Conservation (phyloP, 2,888 invertebrate species). For the Lamellibrachia columna region DNA sequence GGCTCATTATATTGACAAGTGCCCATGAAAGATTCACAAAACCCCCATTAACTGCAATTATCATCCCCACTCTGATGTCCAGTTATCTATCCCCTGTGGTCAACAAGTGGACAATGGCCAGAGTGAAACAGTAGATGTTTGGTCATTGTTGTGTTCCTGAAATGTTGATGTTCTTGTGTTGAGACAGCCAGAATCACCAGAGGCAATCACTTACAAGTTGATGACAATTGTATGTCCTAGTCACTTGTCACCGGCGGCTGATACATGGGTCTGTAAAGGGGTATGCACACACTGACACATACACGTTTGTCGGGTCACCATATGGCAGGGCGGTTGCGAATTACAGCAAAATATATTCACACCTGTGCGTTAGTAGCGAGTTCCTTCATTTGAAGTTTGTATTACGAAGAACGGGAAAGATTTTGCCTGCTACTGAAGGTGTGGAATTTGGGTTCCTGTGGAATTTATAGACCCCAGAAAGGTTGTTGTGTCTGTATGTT, state of each 20-base stretch:
- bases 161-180: not conserved
- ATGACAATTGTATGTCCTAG: not conserved
- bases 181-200: not conserved
- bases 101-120: not conserved
- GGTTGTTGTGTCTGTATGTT: not conserved
- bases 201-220: conserved; percentile 9
- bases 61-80: not conserved
- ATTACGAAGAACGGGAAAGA: not conserved
- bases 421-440: not conserved
- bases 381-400: not conserved
- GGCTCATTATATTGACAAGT: not conserved
- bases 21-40: not conserved
- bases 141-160: not conserved
- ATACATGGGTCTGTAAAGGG: conserved; percentile 3
- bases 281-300: not conserved
- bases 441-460: no score
- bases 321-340: not conserved
- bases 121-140: not conserved
- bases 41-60: not conserved
- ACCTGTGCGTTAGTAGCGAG: not conserved
- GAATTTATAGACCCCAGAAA: not conserved
- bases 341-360: not conserved
- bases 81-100: not conserved
- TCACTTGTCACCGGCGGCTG: not conserved
- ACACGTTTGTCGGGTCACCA: not conserved